Evolutionary conservation across 2,888 invertebrate genomes (phyloP), one percentile per base, ranked within the genome.

Genomic region (Tillus elongatus): DNA sequence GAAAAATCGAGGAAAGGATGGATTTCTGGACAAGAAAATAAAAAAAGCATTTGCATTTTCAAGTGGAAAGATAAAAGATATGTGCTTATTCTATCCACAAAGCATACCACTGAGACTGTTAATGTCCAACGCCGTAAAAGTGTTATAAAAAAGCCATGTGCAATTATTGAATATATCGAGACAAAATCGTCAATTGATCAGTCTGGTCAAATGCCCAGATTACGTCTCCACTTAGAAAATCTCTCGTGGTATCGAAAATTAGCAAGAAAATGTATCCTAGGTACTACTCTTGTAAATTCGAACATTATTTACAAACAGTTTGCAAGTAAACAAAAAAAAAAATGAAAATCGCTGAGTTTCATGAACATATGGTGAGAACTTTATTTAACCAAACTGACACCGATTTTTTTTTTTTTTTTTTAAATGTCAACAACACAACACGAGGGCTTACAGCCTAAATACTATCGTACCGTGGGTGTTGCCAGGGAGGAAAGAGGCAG

Each of bases 1-100:
- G n/a, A n/a, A n/a, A n/a, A n/a, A n/a, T n/a, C n/a, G n/a, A n/a
- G n/a, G n/a, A n/a, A 14, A 33, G 15, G 14, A 30, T 10, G 30
- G 19, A 19, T 32, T 26, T 32, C 32, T 15, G 32, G 15, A 8
- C 24, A 14, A 9, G 37, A 37, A 32, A 32, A 30, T 15, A 26
- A 35, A 38, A 40, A 26, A 31, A 35, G 29, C 50, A 46, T 19
- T 8, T 44, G 46, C 39, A 38, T 54, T 10, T 30, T 51, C 15
- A 54, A 54, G 37, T 60, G 56, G 53, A 44, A 44, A 34, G 53
- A 58, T 36, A 56, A 19, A 19, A 19, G n/a, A 8, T 6, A 19
- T 19, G 47, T 19, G 6, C 24, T 60, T 14, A 42, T 57, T 24
- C 45, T 57, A 16, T 49, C 49, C 28, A 56, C 55, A 26, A 49